phyloP scores from a whole-genome alignment of 2,113 vertebrate species.

The Carassius gibelio region DNA sequence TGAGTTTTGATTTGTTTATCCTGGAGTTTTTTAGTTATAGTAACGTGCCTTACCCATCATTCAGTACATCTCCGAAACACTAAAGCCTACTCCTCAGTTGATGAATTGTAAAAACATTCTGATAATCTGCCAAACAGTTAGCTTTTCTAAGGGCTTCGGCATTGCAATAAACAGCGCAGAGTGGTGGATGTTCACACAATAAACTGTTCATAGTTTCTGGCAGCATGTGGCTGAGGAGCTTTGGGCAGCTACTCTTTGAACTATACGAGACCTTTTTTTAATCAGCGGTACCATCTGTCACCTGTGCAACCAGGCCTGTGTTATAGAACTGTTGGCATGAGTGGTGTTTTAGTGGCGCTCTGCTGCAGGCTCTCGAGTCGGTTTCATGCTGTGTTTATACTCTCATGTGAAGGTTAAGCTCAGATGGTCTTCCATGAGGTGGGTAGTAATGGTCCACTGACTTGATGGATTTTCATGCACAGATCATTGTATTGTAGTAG shows the following conservation, averaged over 20 bases:
- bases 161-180: constrained; percentile 11
- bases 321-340: constrained; percentile 9
- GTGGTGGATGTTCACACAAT: background rate
- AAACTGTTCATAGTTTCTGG: background rate
- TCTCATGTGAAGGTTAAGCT: constrained; percentile 33
- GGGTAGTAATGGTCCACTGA: background rate
- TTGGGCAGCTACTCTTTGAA: constrained; percentile 23
- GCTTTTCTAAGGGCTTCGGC: background rate
- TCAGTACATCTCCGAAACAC: background rate
- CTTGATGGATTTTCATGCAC: background rate
- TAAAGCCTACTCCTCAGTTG: background rate
- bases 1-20: background rate
- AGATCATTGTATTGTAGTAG: background rate
- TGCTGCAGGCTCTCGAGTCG: background rate
- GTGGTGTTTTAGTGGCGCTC: constrained; percentile 22
- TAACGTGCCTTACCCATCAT: background rate
- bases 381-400: background rate
- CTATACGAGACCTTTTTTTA: constrained; percentile 35
- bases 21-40: background rate
- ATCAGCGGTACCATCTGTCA: constrained; percentile 46
- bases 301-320: constrained; percentile 16
- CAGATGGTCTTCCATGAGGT: constrained; percentile 29
- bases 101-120: constrained; percentile 24
- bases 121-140: constrained; percentile 27
- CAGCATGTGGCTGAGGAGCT: constrained; percentile 6